Evolutionary conservation across 2,113 vertebrate genomes (phyloP).

Genomic region (Dryoscopus gambensis): DNA sequence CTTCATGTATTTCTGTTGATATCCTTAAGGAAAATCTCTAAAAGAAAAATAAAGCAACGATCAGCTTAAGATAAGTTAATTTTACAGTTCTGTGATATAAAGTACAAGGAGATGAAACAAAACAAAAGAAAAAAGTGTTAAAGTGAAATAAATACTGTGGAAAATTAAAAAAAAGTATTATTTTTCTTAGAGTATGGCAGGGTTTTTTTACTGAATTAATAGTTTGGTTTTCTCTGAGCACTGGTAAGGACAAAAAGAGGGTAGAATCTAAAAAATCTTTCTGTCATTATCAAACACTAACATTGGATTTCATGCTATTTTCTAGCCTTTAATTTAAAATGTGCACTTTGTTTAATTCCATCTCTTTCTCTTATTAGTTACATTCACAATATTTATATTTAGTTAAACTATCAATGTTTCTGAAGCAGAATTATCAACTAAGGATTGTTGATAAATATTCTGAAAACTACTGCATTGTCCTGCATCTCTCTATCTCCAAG

Average conservation of each 20-base stretch:
- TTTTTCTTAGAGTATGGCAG: neutral
- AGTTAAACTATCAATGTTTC: neutral
- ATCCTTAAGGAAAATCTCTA: constrained; percentile 59
- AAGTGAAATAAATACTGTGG: neutral
- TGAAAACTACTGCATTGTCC: neutral
- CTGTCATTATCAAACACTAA: neutral
- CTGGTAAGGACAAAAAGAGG: neutral
- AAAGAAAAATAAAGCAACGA: constrained; percentile 31
- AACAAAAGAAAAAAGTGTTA: neutral
- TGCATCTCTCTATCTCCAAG: neutral
- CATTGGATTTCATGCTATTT: neutral
- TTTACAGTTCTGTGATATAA: neutral
- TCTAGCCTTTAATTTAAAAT: neutral
- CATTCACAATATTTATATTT: neutral
- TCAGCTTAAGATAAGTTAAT: neutral
- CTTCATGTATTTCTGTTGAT: constrained; percentile 63
- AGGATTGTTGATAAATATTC: neutral
- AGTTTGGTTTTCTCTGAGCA: neutral
- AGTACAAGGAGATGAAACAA: neutral
- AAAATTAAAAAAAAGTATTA: neutral
- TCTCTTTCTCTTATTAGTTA: neutral
- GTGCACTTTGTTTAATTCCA: neutral
- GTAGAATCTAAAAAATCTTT: neutral
- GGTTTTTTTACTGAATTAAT: neutral
- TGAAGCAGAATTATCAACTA: neutral